Evolutionary conservation across 2,797 vertebrate genomes (phyloP), one percentile per base, ranked within the genome.

Genomic region (Merluccius polli): DNA sequence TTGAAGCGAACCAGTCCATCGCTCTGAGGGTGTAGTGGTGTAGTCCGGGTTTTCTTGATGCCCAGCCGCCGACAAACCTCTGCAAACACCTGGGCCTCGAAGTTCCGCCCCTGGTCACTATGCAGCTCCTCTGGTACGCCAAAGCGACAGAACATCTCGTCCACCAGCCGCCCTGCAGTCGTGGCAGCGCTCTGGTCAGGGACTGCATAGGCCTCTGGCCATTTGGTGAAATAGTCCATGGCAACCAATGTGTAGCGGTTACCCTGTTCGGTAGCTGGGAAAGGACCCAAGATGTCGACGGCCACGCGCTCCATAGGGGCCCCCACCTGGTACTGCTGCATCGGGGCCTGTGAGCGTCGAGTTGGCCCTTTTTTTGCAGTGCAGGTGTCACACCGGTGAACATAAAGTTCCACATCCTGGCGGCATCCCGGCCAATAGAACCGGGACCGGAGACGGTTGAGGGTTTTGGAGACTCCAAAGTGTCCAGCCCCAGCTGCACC

Each of bases 151-250:
- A 78, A 74, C 38, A 65, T 52, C 32, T 75, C 41, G 1, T 36
- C 32, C 1, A 74, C 29, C 31, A 70, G 8, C 2, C 29, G 18
- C 18, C 38, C 52, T 2, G 70, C 30, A 1, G 24, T 68, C 16
- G 52, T 77, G 27, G 33, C 4, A 52, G 70, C 31, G 16, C 9
- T 24, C 41, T 72, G 11, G n/a, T n/a, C n/a, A n/a, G n/a, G n/a
- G n/a, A n/a, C n/a, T n/a, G n/a, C n/a, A n/a, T n/a, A n/a, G n/a
- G 33, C 36, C 71, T 73, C 59, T 21, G 71, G 69, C 71, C 76
- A 77, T 72, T 77, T 77, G 6, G 44, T 65, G 32, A 73, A 73
- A 18, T 77, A 77, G 63, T 77, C 71, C 76, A 70, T 69, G 36
- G 63, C 59, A 33, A 68, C 59, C 8, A 69, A 16, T 5, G 31